Evolutionary conservation across 2,888 invertebrate species (phyloP).

Genomic region (Drosophila infuscata): DNA sequence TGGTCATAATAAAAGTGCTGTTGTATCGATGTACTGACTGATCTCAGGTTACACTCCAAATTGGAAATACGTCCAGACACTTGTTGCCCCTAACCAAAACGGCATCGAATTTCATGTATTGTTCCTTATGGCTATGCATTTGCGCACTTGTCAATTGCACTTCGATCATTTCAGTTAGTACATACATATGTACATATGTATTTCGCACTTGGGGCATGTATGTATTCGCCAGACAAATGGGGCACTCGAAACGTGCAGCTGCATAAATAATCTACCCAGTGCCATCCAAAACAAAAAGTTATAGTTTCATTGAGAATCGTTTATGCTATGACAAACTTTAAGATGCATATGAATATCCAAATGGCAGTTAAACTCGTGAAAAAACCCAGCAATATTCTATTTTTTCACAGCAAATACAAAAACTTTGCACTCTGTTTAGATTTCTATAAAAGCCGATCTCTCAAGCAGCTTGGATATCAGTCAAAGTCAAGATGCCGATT

Average conservation of each 20-base stretch:
- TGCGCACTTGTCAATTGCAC: constrained; percentile 76
- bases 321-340: constrained; percentile 6
- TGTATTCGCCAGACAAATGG: constrained; percentile 59
- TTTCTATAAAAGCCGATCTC: constrained; percentile 54
- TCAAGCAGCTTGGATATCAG: constrained; percentile 27
- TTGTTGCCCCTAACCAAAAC: constrained; percentile 52
- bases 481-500: constrained; percentile 51
- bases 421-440: constrained; percentile 7
- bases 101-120: constrained; percentile 63
- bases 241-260: constrained; percentile 72
- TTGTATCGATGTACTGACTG: constrained; percentile 10
- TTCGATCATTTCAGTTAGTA: constrained; percentile 43
- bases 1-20: constrained; percentile 19
- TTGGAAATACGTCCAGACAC: constrained; percentile 51
- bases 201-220: constrained; percentile 34
- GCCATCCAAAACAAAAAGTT: constrained; percentile 9
- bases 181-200: background rate
- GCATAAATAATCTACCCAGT: constrained; percentile 64
- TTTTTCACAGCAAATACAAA: constrained; percentile 16
- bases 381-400: constrained; percentile 25
- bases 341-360: constrained; percentile 10
- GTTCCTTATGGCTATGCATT: constrained; percentile 64
- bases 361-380: constrained; percentile 9
- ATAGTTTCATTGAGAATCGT: constrained; percentile 35
- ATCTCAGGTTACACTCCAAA: constrained; percentile 53